Evolutionary conservation across 2,113 vertebrate genomes (phyloP), one percentile per base, ranked within the genome.

Genomic region (Desmodus rotundus): DNA sequence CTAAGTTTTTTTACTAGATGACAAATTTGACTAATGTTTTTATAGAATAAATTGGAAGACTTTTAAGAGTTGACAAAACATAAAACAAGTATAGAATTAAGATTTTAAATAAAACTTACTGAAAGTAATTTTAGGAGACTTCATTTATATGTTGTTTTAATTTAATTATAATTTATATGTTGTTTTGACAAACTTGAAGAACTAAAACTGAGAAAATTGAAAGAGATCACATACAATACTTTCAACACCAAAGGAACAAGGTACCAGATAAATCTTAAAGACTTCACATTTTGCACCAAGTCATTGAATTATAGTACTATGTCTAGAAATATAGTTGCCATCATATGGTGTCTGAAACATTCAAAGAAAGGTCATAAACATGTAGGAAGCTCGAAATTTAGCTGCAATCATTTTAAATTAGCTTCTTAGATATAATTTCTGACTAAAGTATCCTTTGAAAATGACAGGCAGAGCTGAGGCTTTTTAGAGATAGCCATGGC

Each of bases 131-230:
- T 78, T 52, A 82, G 63, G 31, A 88, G 22, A 76, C 28, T 93
- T 90, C 47, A 77, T 67, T 81, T 81, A 86, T 31, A 52, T 5
- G 14, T 41, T 72, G 31, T 56, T 95, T 90, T 83, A 54, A 77
- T 67, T 81, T 81, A 86, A n/a, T n/a, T n/a, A n/a, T n/a, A 54
- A 77, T 67, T 81, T 81, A 86, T 31, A 52, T 5, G 14, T 41
- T 72, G 31, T 56, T 95, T 90, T 83, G 80, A 96, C 24, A 89
- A 93, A 76, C 36, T 22, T 94, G 67, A 92, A 91, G 95, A 95
- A 84, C 20, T 68, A 56, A 74, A 68, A 89, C n/a, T 74, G 50
- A 86, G 45, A 89, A 89, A 95, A 77, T 67, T 82, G 43, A 81
- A 67, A 28, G 72, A 38, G 11, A 85, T 91, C 24, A 65, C 33